Evolutionary conservation across 2,888 invertebrate genomes (phyloP).

Genomic region (Dromius quadrimaculatus): DNA sequence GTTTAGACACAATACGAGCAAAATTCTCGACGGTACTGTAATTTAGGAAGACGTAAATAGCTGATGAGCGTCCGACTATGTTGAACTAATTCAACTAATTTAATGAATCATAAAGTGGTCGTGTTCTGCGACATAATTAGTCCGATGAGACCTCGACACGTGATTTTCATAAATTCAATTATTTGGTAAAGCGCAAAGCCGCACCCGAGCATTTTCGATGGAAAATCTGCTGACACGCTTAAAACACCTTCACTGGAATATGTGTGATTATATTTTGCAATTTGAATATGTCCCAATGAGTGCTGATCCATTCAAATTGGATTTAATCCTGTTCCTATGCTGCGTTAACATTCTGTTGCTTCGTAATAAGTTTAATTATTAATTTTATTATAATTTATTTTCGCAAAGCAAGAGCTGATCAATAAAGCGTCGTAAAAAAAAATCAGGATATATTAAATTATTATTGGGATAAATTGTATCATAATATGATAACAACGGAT

Average conservation of each 20-base stretch:
- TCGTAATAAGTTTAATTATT: not conserved
- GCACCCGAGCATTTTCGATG: conserved; percentile 20
- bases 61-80: conserved; percentile 39
- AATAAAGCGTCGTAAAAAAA: too few relatives aligned
- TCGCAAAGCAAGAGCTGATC: too few relatives aligned
- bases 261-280: conserved; percentile 33
- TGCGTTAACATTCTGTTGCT: conserved; percentile 6
- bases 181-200: conserved; percentile 36
- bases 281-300: too few relatives aligned
- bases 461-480: too few relatives aligned
- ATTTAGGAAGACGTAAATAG: conserved; percentile 44
- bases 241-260: conserved; percentile 17
- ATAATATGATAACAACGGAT: too few relatives aligned
- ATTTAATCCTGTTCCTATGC: conserved; percentile 1
- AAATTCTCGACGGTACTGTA: conserved; percentile 39
- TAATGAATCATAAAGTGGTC: conserved; percentile 51
- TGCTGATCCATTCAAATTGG: conserved; percentile 29
- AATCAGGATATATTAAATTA: too few relatives aligned
- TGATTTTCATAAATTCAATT: conserved; percentile 51
- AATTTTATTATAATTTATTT: conserved; percentile 2
- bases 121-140: conserved; percentile 49
- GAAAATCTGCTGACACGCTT: conserved; percentile 11
- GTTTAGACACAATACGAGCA: conserved; percentile 20
- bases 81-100: conserved; percentile 51
- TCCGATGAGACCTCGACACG: conserved; percentile 40